Conservation (phyloP, 2,113 vertebrate genomes). For the Pycnonotus jocosus region DNA sequence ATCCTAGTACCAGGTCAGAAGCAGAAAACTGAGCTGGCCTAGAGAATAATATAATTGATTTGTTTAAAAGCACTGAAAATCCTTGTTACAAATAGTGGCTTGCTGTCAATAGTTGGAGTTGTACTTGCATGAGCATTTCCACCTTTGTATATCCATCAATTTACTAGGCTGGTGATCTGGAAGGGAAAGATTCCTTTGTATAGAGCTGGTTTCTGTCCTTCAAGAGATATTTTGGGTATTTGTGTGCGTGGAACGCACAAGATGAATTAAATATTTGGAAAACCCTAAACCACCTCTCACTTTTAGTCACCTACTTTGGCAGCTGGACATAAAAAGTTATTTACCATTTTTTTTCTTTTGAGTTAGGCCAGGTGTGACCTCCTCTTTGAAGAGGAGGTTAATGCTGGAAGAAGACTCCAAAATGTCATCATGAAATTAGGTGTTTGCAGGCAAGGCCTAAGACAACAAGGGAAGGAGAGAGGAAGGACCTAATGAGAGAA, state of each 20-base stretch:
- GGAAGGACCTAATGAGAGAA: not conserved
- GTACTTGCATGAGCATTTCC: not conserved
- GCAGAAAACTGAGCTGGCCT: not conserved
- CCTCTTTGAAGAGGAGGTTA: not conserved
- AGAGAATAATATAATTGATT: not conserved
- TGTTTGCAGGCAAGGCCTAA: not conserved
- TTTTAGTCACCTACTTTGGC: not conserved
- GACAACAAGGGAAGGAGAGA: not conserved
- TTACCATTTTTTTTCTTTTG: not conserved
- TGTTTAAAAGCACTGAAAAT: not conserved
- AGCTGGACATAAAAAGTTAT: not conserved
- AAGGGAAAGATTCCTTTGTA: not conserved
- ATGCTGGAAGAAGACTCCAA: not conserved
- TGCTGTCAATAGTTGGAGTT: not conserved
- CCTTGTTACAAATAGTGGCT: not conserved
- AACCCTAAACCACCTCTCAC: not conserved
- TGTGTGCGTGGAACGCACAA: fast-evolving
- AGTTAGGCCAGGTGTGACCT: no score
- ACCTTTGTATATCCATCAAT: not conserved
- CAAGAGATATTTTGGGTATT: not conserved
- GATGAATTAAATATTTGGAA: not conserved
- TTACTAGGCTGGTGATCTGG: not conserved
- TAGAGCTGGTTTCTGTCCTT: not conserved
- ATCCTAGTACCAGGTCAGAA: not conserved
- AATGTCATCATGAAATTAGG: not conserved